phyloP scores from a whole-genome alignment of 2,797 vertebrate genomes.

The Sebastes umbrosus region DNA sequence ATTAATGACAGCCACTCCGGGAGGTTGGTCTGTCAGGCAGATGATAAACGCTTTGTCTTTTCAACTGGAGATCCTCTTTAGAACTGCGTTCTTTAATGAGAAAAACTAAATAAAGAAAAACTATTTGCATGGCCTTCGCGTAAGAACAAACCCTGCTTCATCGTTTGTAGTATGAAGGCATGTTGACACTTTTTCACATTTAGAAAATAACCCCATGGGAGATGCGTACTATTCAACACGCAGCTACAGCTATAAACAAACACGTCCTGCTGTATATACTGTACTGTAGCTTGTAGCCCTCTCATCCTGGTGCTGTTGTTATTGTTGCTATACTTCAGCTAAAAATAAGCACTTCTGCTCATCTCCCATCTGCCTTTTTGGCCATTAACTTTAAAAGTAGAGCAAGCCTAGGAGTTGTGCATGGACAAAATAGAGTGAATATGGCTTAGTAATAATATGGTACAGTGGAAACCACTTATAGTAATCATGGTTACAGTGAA shows the following conservation, averaged over 20 bases:
- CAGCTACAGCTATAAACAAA: neutral
- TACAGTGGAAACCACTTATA: no score
- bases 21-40: conserved; percentile 4
- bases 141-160: conserved; percentile 1
- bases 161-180: neutral
- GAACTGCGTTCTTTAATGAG: neutral
- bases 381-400: neutral
- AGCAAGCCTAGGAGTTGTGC: neutral
- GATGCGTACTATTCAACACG: neutral
- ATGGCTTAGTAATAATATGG: no score
- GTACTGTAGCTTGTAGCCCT: neutral
- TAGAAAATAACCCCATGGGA: neutral
- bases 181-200: neutral
- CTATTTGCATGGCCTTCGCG: neutral
- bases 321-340: neutral
- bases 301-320: neutral
- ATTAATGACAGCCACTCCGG: conserved; percentile 3
- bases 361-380: neutral
- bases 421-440: neutral
- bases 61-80: neutral
- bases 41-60: neutral
- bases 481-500: no score
- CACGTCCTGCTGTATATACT: neutral
- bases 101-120: neutral
- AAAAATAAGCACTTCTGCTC: neutral